A percentile compares a stretch with the other conserved stretches of the same genome.
Evolutionary conservation across 1,140 invertebrate genomes (phyloP).

Genomic region (Pseudomyrmex sp.): DNA sequence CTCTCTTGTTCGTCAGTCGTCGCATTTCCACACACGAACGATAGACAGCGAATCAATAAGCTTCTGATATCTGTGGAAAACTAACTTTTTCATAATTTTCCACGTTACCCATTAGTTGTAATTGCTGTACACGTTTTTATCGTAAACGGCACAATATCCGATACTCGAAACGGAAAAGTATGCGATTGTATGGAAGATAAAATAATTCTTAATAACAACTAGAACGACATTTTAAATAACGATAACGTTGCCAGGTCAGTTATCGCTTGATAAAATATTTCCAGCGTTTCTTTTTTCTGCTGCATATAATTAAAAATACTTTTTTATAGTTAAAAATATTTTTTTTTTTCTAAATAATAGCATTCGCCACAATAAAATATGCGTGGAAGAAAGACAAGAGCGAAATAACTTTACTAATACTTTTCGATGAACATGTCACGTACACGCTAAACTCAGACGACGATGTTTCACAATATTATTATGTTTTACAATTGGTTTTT

Average conservation of each 20-base stretch:
- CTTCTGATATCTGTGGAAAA: neutral
- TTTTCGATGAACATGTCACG: conserved; percentile 8
- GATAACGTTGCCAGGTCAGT: conserved; percentile 37
- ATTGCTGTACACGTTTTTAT: neutral
- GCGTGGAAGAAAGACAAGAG: neutral
- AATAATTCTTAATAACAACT: conserved; percentile 16
- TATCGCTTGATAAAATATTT: conserved; percentile 13
- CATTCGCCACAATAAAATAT: neutral
- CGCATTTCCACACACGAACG: neutral
- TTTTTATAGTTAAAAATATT: neutral
- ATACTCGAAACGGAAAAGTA: neutral
- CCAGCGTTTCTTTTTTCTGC: neutral
- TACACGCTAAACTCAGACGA: conserved; percentile 14
- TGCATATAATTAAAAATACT: neutral
- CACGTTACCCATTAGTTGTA: neutral
- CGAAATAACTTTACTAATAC: conserved; percentile 28
- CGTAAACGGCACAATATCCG: neutral
- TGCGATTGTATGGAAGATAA: neutral
- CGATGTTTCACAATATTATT: neutral
- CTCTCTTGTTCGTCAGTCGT: conserved; percentile 28
- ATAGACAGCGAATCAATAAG: neutral
- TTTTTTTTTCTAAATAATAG: neutral
- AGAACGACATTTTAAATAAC: neutral
- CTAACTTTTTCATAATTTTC: neutral
- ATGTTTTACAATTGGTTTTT: neutral